A percentile compares a stretch with the other conserved stretches of the same genome.
phyloP scores from a whole-genome alignment of 2,113 vertebrate genomes.

The Physeter macrocephalus region DNA sequence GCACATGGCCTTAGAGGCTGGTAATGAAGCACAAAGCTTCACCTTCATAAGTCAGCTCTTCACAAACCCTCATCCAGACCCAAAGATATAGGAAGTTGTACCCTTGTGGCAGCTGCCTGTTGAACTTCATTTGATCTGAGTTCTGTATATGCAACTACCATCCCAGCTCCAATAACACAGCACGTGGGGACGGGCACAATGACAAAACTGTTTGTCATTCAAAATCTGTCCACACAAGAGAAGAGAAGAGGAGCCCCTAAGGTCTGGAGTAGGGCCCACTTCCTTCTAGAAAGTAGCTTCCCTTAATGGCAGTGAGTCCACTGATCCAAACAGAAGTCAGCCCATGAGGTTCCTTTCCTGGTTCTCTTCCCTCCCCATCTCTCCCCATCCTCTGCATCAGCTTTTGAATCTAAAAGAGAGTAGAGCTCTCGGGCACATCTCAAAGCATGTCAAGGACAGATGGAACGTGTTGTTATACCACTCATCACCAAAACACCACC shows the following conservation, averaged over 20 bases:
- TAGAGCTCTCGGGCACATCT: not conserved
- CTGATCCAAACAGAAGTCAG: not conserved
- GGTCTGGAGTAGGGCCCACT: not conserved
- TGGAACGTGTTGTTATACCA: not conserved
- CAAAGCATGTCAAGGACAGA: not conserved
- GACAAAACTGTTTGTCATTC: not conserved
- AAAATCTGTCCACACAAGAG: not conserved
- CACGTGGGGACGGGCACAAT: not conserved
- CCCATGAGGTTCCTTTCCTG: not conserved
- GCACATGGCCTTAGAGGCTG: not conserved
- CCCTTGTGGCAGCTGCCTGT: not conserved
- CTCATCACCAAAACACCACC: not conserved
- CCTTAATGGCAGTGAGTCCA: not conserved
- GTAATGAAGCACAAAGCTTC: not conserved
- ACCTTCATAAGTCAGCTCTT: not conserved
- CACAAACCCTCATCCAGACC: not conserved
- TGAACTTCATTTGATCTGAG: not conserved
- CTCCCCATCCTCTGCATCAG: not conserved
- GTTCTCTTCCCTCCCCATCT: not conserved
- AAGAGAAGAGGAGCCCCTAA: not conserved
- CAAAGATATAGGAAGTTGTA: not conserved
- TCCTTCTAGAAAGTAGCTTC: not conserved
- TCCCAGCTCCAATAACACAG: not conserved
- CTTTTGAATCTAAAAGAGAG: not conserved
- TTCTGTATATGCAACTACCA: not conserved